phyloP scores from a whole-genome alignment of 2,888 invertebrate species.

The Schizotus pectinicornis region DNA sequence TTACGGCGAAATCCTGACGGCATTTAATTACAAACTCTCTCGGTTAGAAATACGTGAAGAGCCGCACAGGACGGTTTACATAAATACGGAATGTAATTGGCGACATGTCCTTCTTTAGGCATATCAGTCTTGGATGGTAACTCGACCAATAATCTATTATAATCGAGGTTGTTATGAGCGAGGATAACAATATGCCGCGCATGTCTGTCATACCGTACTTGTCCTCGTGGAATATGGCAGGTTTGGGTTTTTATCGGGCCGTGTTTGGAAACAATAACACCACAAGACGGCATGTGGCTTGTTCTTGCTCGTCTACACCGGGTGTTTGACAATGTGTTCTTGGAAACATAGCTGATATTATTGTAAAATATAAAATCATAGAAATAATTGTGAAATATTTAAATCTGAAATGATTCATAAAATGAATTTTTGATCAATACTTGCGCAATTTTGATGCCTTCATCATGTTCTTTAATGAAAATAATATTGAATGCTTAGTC shows the following conservation, averaged over 20 bases:
- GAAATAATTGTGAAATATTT: too few relatives aligned
- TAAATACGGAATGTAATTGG: conserved; percentile 38
- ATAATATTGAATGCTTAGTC: too few relatives aligned
- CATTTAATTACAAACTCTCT: conserved; percentile 35
- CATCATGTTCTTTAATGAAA: too few relatives aligned
- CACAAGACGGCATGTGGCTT: conserved; percentile 36
- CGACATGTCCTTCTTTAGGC: conserved; percentile 33
- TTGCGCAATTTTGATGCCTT: too few relatives aligned
- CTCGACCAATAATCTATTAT: conserved; percentile 35
- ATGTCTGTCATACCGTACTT: conserved; percentile 40
- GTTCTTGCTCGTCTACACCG: conserved; percentile 36
- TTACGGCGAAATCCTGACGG: conserved; percentile 38
- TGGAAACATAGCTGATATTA: conserved; percentile 13
- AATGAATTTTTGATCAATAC: too few relatives aligned
- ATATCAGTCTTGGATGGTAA: conserved; percentile 31
- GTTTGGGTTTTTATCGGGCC: conserved; percentile 34
- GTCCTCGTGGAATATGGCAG: conserved; percentile 37
- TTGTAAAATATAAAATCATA: too few relatives aligned
- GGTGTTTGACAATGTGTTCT: not conserved
- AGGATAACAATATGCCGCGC: conserved; percentile 40
- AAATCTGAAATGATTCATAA: too few relatives aligned
- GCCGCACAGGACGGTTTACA: conserved; percentile 35
- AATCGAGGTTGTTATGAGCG: conserved; percentile 38
- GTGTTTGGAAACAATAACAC: conserved; percentile 46
- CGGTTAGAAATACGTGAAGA: conserved; percentile 34